These are phyloP conservation scores for Tolypeutes matacus DNA, from an alignment of 2,797 vertebrate species.

Conservation along the genomic window DNA sequence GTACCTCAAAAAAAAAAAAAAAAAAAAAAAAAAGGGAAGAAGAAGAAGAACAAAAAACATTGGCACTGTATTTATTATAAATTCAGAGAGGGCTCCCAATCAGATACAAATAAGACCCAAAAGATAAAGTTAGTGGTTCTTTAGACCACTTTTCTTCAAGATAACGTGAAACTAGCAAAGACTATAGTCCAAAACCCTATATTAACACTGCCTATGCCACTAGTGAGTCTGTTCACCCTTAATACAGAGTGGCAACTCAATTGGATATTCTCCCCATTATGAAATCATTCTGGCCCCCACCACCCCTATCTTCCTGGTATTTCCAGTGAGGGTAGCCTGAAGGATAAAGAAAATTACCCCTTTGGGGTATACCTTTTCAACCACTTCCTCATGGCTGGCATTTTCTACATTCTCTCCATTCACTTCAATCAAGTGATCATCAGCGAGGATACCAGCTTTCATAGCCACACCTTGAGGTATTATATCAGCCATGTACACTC, in stretches of 20 bases:
- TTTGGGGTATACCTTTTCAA: conserved; percentile 88
- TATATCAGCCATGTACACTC: conserved; percentile 92
- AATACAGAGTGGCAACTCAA: not conserved
- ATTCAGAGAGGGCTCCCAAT: not conserved
- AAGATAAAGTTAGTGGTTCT: not conserved
- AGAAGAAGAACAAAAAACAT: too few species aligned
- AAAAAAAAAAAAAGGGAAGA: too few species aligned
- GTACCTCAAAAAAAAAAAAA: too few species aligned
- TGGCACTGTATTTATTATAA: not conserved
- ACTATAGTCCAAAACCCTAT: not conserved
- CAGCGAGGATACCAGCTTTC: conserved; percentile 91
- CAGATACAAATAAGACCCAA: not conserved
- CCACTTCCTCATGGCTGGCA: conserved; percentile 90
- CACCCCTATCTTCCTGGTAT: not conserved
- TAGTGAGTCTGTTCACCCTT: not conserved
- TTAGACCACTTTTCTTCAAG: not conserved
- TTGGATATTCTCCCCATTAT: not conserved
- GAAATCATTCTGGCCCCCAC: too few species aligned
- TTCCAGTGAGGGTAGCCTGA: not conserved
- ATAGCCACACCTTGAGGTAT: conserved; percentile 89
- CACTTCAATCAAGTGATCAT: conserved; percentile 94
- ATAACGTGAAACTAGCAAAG: not conserved
- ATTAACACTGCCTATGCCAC: not conserved
- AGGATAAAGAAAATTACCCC: not conserved
- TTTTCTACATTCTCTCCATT: conserved; percentile 93